Evolutionary conservation across 1,140 invertebrate species (phyloP), one percentile per base, ranked within the genome.

Genomic region (Andrena cerasifolii): DNA sequence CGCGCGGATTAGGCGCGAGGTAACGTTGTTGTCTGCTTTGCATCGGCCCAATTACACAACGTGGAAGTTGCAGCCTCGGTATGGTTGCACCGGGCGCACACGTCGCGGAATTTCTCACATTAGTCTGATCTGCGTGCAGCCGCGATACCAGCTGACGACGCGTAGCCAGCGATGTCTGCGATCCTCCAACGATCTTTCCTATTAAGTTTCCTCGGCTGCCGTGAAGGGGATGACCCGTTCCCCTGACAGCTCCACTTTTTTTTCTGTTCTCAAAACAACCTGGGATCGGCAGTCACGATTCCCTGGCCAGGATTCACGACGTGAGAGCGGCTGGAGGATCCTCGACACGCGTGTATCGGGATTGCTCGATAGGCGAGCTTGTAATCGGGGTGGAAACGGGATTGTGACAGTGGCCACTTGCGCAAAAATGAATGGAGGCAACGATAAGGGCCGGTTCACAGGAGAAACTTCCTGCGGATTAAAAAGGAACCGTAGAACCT

Each of bases 281-380:
- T 82, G 81, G 86, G 86, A 88, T 87, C 61, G 86, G 80, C 84
- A 70, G 77, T 88, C 86, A 87, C 86, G 87, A 88, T 54, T 77
- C 63, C n/a, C 71, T 36, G 49, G 40, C 26, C 33, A 49, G 12
- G 63, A 78, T 75, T 79, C 62, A 71, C 53, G n/a, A 77, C 86
- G 86, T 80, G 80, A 82, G 72, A 82, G 71, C 51, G 33, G 14
- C 16, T 31, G 45, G 59, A 78, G 63, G 49, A 78, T 62, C 24
- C 43, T 18, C 10, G 14, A 36, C 58, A 66, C 53, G 51, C 26
- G 51, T 45, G 24, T 18, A 53, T 36, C 14, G 31, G 24, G 47
- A 66, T 66, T 33, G n/a, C 45, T 49, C 36, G n/a, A n/a, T n/a
- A n/a, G n/a, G n/a, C n/a, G n/a, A n/a, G n/a, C n/a, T n/a, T n/a